Conservation (phyloP, 2,888 invertebrate species). For the Cantharis rustica region DNA sequence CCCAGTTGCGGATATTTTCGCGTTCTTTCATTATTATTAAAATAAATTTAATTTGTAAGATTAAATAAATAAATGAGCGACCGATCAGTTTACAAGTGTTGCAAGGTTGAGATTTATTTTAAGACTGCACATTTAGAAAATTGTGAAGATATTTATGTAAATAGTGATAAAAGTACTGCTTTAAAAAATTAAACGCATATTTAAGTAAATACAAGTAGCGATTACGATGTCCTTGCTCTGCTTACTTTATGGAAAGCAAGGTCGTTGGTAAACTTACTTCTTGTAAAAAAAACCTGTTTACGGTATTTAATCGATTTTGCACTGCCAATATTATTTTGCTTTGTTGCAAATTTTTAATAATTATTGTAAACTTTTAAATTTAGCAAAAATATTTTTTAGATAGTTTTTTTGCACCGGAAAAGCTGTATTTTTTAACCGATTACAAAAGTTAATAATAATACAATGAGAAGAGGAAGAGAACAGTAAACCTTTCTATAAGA, state of each 20-base stretch:
- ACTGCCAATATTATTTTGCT: background rate
- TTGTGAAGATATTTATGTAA: background rate
- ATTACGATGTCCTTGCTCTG: background rate
- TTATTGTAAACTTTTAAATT: no score
- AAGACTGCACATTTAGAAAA: background rate
- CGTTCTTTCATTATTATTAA: no score
- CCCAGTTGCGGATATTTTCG: no score
- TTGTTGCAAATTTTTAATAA: background rate
- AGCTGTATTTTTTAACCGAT: no score
- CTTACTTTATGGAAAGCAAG: slow-evolving; percentile 1
- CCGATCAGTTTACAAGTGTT: no score
- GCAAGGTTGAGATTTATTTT: no score
- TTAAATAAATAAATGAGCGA: no score
- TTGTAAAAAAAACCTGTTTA: background rate
- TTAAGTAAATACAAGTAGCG: background rate
- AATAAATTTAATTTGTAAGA: no score
- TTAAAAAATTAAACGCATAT: background rate
- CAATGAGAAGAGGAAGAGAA: background rate
- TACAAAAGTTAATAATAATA: no score
- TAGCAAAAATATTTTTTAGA: no score
- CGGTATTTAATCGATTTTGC: background rate
- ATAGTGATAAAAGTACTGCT: background rate
- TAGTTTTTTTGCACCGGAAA: no score
- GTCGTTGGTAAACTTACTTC: background rate
- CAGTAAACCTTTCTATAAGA: background rate